Evolutionary conservation across 2,797 vertebrate genomes (phyloP), one percentile per base, ranked within the genome.

Genomic region (Tapirus indicus): DNA sequence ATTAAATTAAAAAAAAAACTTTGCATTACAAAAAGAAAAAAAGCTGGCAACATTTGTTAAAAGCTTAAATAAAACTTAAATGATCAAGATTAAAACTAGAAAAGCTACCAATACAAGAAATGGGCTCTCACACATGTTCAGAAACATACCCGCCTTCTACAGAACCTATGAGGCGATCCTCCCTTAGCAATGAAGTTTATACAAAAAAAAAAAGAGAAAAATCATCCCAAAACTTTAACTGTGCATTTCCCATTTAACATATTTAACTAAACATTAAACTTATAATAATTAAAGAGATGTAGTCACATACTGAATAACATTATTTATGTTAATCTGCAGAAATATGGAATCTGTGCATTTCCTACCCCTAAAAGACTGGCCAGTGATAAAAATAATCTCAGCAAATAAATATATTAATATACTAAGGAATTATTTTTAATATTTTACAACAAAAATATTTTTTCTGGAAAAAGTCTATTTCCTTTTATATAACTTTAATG

Each of bases 101-200:
- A 88, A 98, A 98, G 97, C 66, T 91, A 95, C 96, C 89, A 97
- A 64, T 49, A 96, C 21, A 91, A 97, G 79, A 97, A 97, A 96
- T 25, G 93, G 79, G 95, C 89, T 89, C 96, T 98, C 98, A 98
- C 97, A 94, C 96, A 80, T 93, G 88, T 82, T 97, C 94, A 97
- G 94, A 96, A 99, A 99, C 99, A 97, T 99, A 99, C 99, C 99
- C 99, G 98, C 98, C 99, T 98, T 98, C 99, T 99, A 99, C 98
- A 98, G 99, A 99, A 99, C 98, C 99, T 99, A 99, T 98, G 99
- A 98, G 99, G 99, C 74, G 99, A 99, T 97, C 99, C 99, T 99
- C 99, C 99, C 99, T 99, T 99, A 99, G 99, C 98, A 98, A 98
- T 0, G 86, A 97, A 41, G 60, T 95, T 98, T 95, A 97, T 75